phyloP scores from a whole-genome alignment of 37 sponge, comb jelly and placozoan genomes.

The Axinella damicornis region DNA sequence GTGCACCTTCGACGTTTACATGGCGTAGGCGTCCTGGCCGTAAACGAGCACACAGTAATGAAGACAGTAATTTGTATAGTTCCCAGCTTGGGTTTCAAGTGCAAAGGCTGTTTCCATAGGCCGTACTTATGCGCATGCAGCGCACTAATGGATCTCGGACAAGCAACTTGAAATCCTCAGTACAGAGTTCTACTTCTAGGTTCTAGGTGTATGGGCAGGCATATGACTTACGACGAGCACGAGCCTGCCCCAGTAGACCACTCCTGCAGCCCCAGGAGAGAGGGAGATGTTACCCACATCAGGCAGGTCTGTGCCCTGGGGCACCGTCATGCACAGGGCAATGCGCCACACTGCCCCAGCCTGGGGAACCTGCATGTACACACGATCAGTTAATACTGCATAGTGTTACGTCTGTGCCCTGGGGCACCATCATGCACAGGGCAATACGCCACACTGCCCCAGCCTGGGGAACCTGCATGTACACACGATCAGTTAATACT shows the following conservation, averaged over 20 bases:
- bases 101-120: too few species aligned
- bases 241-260: slow-evolving; percentile 63
- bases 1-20: too few species aligned
- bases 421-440: slow-evolving; percentile 70
- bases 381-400: not conserved
- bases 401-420: not conserved
- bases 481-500: not conserved
- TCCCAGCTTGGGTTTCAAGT: too few species aligned
- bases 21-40: too few species aligned
- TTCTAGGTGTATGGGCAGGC: too few species aligned
- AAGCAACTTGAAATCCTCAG: too few species aligned
- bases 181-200: too few species aligned
- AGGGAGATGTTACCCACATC: slow-evolving; percentile 17
- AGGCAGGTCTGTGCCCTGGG: slow-evolving; percentile 22
- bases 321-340: slow-evolving; percentile 63
- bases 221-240: slow-evolving; percentile 65
- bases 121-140: too few species aligned
- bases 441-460: slow-evolving; percentile 51
- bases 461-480: slow-evolving; percentile 50
- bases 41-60: too few species aligned
- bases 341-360: slow-evolving; percentile 55
- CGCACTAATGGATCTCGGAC: too few species aligned
- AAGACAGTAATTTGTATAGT: too few species aligned
- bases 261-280: slow-evolving; percentile 25
- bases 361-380: slow-evolving; percentile 42